These are phyloP conservation scores for Lamprologus ornatipinnis DNA, from an alignment of 2,113 vertebrate species.

Conservation along the genomic window DNA sequence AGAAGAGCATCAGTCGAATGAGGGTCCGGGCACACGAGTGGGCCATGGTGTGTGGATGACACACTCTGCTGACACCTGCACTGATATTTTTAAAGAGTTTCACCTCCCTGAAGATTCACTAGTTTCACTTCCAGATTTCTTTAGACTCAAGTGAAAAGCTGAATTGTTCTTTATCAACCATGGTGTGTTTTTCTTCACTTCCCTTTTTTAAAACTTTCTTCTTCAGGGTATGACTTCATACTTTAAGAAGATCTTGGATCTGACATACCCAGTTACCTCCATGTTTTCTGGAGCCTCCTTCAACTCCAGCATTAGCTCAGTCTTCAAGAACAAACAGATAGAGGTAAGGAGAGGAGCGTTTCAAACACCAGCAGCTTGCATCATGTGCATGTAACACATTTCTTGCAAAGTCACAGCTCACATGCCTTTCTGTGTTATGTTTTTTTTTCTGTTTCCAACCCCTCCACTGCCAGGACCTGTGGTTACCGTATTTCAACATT, in stretches of 20 bases:
- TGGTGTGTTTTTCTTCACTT: neutral
- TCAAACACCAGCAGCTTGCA: neutral
- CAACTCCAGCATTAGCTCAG: conserved; percentile 77
- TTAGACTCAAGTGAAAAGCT: neutral
- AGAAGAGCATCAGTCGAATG: conserved; percentile 83
- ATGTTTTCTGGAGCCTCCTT: conserved; percentile 92
- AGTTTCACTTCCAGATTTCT: neutral
- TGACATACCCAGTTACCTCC: conserved; percentile 91
- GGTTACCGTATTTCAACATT: conserved; percentile 89
- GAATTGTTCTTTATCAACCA: neutral
- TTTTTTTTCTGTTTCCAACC: neutral
- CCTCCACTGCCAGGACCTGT: conserved; percentile 77
- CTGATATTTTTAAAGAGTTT: neutral
- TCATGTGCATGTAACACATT: neutral
- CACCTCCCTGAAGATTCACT: neutral
- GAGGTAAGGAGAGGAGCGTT: conserved; percentile 68
- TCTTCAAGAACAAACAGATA: conserved; percentile 87
- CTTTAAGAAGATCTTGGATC: conserved; percentile 80
- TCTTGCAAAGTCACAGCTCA: neutral
- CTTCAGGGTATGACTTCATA: conserved; percentile 82
- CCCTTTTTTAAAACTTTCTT: neutral
- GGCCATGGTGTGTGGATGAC: conserved; percentile 76
- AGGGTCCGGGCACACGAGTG: conserved; percentile 85
- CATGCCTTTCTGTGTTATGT: neutral
- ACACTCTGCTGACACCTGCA: neutral